A percentile compares a stretch with the other conserved stretches of the same genome.
phyloP scores from a whole-genome alignment of 2,797 vertebrate species.

The Podargus strigoides region DNA sequence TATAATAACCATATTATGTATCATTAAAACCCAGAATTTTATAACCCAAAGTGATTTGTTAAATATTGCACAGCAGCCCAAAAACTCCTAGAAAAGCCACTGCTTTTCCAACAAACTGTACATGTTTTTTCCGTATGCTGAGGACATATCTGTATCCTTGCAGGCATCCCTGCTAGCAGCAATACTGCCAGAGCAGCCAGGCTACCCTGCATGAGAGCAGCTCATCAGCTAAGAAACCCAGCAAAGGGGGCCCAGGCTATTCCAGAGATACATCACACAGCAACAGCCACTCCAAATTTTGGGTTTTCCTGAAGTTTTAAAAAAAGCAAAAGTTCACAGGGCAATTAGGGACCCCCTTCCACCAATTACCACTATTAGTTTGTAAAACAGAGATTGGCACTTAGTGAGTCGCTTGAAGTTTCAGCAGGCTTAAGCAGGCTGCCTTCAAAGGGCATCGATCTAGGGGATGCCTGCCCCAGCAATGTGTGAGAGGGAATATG shows the following conservation, averaged over 20 bases:
- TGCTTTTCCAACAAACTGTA: not conserved
- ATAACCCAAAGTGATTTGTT: not conserved
- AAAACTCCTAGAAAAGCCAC: not conserved
- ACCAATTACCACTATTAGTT: not conserved
- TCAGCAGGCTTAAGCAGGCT: not conserved
- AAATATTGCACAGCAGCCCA: not conserved
- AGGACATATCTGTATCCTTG: rapidly evolving
- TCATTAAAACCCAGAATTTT: rapidly evolving
- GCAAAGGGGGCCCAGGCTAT: not conserved
- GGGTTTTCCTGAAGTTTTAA: not conserved
- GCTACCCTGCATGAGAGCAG: not conserved
- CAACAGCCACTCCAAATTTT: rapidly evolving
- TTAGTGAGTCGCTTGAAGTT: not conserved
- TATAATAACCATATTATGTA: rapidly evolving
- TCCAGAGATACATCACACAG: not conserved
- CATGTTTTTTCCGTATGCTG: not conserved
- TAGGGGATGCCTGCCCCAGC: not conserved
- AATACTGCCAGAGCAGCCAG: not conserved
- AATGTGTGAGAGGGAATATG: not conserved
- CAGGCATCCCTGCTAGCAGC: not conserved
- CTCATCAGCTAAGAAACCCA: not conserved
- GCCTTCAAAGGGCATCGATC: not conserved
- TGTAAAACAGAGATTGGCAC: not conserved
- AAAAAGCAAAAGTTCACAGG: not conserved
- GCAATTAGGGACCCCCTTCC: not conserved